Percentiles rank a stretch among this genome's conserved stretches.
Conservation (phyloP, 2,797 vertebrate genomes). For the Notolepis coatsorum region DNA sequence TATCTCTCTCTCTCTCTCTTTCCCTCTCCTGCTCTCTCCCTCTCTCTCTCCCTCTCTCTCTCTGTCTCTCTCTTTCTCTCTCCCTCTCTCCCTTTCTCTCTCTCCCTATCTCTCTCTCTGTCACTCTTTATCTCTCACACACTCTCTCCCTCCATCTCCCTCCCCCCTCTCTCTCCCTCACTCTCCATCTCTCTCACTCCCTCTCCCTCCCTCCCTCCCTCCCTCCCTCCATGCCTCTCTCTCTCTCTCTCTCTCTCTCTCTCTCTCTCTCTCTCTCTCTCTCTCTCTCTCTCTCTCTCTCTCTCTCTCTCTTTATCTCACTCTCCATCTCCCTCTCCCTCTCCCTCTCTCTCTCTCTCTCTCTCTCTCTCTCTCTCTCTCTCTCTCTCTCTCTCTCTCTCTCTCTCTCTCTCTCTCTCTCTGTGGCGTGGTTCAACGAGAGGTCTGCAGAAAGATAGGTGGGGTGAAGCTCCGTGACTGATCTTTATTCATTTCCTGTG, state of each 20-base stretch:
- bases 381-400: background rate
- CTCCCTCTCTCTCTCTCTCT: constrained; percentile 12
- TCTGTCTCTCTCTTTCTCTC: background rate
- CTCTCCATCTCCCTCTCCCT: constrained; percentile 11
- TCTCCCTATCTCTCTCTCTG: constrained; percentile 13
- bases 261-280: too few relatives aligned
- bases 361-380: background rate
- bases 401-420: constrained; percentile 5
- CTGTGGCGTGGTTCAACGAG: constrained; percentile 32
- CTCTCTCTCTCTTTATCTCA: too few relatives aligned
- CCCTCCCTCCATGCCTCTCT: constrained; percentile 10
- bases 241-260: too few relatives aligned
- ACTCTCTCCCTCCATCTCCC: too few relatives aligned
- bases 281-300: too few relatives aligned
- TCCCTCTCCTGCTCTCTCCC: background rate
- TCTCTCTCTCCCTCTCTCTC: background rate
- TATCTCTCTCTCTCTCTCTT: constrained; percentile 7
- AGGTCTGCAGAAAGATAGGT: constrained; percentile 35
- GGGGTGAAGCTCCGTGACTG: constrained; percentile 12
- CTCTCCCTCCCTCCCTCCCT: too few relatives aligned
- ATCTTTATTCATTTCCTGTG: constrained; percentile 34
- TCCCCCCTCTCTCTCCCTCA: too few relatives aligned
- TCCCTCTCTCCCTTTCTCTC: too few relatives aligned
- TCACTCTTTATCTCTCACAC: too few relatives aligned
- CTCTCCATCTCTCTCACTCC: too few relatives aligned